phyloP scores from a whole-genome alignment of 37 sponge, comb jelly and placozoan genomes.

The Chondrosia reniformis region DNA sequence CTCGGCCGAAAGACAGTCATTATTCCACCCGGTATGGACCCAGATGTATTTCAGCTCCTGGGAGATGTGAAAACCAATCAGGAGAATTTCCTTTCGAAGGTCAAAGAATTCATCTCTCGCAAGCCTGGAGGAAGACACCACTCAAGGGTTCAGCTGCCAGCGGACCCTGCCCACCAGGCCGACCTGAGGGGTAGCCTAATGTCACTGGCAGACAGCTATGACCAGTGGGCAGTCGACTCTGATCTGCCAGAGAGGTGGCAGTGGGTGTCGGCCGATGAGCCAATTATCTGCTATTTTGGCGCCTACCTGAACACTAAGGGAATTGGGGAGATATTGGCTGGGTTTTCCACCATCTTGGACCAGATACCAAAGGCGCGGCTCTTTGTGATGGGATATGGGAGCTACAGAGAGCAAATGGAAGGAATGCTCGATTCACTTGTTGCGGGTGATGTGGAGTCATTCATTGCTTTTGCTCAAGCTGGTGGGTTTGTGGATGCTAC shows the following conservation, averaged over 20 bases:
- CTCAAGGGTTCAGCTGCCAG: background rate
- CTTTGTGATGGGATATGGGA: constrained; percentile 24
- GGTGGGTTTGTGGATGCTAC: constrained; percentile 20
- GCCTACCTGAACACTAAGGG: constrained; percentile 30
- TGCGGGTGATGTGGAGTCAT: constrained; percentile 17
- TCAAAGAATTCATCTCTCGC: background rate
- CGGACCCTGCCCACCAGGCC: background rate
- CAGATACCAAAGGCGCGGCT: constrained; percentile 26
- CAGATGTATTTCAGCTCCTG: background rate
- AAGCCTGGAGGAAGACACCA: constrained; percentile 22
- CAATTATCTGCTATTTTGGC: constrained; percentile 25
- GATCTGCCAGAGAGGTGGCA: constrained; percentile 31
- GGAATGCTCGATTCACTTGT: constrained; percentile 21
- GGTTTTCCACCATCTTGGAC: constrained; percentile 14
- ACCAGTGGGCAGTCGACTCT: constrained; percentile 24
- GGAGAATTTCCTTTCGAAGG: background rate
- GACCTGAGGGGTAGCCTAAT: background rate
- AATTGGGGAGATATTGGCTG: constrained; percentile 15
- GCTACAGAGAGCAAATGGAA: constrained; percentile 34
- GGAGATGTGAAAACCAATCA: background rate
- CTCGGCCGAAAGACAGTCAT: background rate
- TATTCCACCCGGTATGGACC: constrained; percentile 15
- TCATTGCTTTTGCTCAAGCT: constrained; percentile 21
- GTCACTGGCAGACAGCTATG: constrained; percentile 3
- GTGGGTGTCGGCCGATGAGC: constrained; percentile 18